Conservation (phyloP, 2,797 vertebrate species). For the Huso huso region DNA sequence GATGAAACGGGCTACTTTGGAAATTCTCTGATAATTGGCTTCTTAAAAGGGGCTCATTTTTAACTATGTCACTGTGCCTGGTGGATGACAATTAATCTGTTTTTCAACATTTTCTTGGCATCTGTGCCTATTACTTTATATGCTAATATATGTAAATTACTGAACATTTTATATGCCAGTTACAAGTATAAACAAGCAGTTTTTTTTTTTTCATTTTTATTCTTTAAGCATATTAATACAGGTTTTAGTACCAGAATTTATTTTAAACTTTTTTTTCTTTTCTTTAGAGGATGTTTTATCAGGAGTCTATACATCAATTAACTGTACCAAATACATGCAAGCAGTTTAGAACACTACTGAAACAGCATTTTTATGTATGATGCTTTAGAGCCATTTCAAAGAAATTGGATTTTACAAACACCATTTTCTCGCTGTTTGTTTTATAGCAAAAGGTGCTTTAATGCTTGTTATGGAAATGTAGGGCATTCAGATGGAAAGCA, state of each 20-base stretch:
- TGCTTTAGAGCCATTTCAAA: neutral
- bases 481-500: neutral
- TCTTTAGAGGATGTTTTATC: no score
- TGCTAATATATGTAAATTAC: conserved; percentile 76
- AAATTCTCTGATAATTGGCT: conserved; percentile 71
- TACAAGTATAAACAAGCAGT: conserved; percentile 55
- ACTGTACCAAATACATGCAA: no score
- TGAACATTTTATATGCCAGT: conserved; percentile 60
- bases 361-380: no score
- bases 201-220: conserved; percentile 36
- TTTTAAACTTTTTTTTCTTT: no score
- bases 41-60: conserved; percentile 70
- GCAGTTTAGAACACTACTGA: no score
- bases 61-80: conserved; percentile 66
- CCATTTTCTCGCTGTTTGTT: no score
- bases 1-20: conserved; percentile 56
- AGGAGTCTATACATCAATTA: no score
- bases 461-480: neutral
- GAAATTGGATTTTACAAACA: neutral
- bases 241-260: conserved; percentile 12
- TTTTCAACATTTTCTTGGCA: conserved; percentile 69
- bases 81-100: conserved; percentile 74
- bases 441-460: neutral
- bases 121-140: conserved; percentile 79
- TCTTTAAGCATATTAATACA: conserved; percentile 46